Conservation (phyloP, 2,797 vertebrate genomes). For the Rousettus madagascariensis region DNA sequence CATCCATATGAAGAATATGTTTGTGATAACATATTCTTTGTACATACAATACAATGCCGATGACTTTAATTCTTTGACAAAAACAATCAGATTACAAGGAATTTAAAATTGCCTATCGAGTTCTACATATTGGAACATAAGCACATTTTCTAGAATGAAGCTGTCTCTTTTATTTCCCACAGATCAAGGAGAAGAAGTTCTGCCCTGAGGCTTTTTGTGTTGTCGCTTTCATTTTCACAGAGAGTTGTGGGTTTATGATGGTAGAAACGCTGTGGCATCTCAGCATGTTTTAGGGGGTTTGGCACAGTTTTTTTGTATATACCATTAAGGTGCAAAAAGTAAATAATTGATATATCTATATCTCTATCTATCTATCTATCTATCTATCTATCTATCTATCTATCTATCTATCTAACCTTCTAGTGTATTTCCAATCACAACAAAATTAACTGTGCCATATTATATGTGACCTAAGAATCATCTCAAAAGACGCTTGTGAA, state of each 20-base stretch:
- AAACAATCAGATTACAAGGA: background rate
- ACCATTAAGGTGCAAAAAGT: background rate
- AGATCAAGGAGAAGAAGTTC: background rate
- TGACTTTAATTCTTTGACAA: background rate
- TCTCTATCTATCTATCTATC: too few relatives aligned
- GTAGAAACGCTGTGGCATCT: background rate
- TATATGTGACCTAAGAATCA: background rate
- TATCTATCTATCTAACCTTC: background rate
- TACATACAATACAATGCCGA: background rate
- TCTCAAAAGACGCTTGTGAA: background rate
- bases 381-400: too few relatives aligned
- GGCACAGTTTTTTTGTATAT: background rate
- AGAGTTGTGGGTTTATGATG: background rate
- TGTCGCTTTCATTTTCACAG: slow-evolving; percentile 16
- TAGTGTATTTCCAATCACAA: background rate
- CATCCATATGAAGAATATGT: background rate
- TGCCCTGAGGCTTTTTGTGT: background rate
- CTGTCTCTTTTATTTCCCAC: background rate
- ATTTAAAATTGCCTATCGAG: background rate
- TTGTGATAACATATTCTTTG: background rate
- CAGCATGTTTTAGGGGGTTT: background rate
- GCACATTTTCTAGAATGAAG: background rate
- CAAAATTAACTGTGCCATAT: background rate
- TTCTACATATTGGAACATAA: background rate
- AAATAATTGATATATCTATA: background rate